Percentiles rank a stretch among this genome's conserved stretches.
Conservation (phyloP, 2,797 vertebrate species). For the Carcharodon carcharias region DNA sequence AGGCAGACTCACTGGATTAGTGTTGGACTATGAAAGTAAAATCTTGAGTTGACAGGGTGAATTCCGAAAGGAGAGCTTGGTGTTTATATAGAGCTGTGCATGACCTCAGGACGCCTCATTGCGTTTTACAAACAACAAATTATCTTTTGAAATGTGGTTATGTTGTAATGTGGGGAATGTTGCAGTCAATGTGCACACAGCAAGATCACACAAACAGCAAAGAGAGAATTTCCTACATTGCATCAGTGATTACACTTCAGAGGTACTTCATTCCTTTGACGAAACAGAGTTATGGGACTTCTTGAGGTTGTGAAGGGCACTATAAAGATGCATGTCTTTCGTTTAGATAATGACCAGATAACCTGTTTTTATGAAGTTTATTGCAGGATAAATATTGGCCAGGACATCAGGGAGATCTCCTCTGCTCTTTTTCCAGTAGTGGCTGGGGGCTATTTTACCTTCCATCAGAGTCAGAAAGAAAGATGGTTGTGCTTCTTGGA, state of each 20-base stretch:
- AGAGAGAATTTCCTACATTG: not conserved
- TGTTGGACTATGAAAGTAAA: not conserved
- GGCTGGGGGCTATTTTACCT: not conserved
- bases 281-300: not conserved
- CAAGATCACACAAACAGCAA: not conserved
- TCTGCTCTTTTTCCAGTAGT: not conserved
- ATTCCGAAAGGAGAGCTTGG: not conserved
- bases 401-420: not conserved
- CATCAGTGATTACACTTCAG: not conserved
- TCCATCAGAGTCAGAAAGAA: too few species aligned
- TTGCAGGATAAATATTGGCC: not conserved
- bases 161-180: not conserved
- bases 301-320: not conserved
- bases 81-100: not conserved
- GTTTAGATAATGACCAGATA: not conserved
- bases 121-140: not conserved
- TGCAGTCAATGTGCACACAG: not conserved
- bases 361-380: not conserved
- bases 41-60: not conserved
- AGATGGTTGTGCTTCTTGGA: too few species aligned
- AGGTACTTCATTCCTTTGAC: not conserved
- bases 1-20: not conserved
- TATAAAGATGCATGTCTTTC: not conserved
- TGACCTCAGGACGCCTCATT: not conserved
- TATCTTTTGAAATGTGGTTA: not conserved